Conservation (phyloP, 92 coral and sea anemone species). For the Epizoanthus rinbou region DNA sequence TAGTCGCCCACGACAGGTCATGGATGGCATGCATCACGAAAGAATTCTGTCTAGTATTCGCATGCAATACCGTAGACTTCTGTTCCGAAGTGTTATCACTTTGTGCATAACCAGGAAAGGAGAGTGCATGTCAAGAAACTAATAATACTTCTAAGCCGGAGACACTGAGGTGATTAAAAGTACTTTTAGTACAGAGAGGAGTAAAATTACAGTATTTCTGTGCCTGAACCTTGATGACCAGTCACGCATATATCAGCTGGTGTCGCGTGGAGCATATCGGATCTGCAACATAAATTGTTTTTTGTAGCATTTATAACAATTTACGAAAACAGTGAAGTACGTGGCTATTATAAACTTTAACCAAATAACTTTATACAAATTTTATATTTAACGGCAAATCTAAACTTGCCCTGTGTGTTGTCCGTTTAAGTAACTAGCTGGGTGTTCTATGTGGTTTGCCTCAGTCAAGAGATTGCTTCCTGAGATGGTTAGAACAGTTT, state of each 20-base stretch:
- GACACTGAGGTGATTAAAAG: neutral
- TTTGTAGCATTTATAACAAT: neutral
- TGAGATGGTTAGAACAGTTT: neutral
- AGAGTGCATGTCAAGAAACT: no score
- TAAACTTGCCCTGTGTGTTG: no score
- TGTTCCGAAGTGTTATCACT: neutral
- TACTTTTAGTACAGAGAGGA: no score
- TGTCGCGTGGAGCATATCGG: no score
- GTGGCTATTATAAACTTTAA: neutral
- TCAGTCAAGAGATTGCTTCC: conserved; percentile 16
- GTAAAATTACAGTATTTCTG: no score
- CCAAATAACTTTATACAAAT: neutral
- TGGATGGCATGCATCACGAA: conserved; percentile 3
- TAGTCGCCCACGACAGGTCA: conserved; percentile 23
- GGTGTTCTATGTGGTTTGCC: conserved; percentile 11
- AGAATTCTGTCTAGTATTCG: conserved; percentile 10
- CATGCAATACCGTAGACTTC: neutral
- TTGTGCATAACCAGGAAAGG: neutral
- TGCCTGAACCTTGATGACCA: no score
- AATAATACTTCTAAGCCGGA: neutral
- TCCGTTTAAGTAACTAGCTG: neutral
- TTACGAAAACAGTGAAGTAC: neutral
- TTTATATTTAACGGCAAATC: no score
- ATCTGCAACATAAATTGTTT: neutral
- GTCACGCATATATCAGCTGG: neutral